Conservation (phyloP, 1,140 invertebrate species). For the Dryas iulia region DNA sequence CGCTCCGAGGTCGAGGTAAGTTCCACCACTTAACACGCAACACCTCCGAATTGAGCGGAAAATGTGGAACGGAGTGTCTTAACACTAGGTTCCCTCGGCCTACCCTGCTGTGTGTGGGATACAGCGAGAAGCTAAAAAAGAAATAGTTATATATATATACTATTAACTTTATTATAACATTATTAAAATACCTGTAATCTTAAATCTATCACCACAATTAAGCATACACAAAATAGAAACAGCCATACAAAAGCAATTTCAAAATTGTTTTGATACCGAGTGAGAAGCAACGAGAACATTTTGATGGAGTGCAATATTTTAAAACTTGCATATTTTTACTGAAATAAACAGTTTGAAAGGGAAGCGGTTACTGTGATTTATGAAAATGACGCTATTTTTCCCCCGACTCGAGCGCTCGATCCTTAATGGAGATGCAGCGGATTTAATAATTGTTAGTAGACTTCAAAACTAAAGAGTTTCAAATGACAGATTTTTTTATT, state of each 20-base stretch:
- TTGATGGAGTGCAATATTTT: slow-evolving; percentile 10
- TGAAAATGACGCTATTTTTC: slow-evolving; percentile 32
- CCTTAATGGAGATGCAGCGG: slow-evolving; percentile 27
- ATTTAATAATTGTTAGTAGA: slow-evolving; percentile 32
- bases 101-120: no score
- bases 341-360: slow-evolving; percentile 31
- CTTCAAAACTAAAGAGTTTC: slow-evolving; percentile 17
- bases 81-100: no score
- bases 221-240: not conserved
- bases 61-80: no score
- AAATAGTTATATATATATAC: no score
- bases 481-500: no score
- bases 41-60: no score
- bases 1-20: no score
- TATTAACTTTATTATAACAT: no score
- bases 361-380: slow-evolving; percentile 32
- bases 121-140: no score
- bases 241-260: not conserved
- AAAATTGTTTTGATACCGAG: not conserved
- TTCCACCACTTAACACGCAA: no score
- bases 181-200: no score
- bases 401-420: slow-evolving; percentile 18
- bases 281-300: slow-evolving; percentile 6
- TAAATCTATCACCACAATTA: not conserved
- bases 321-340: slow-evolving; percentile 27